Base-by-base conservation (phyloP, 2,888 invertebrate species). In the Baccha elongata region DNA sequence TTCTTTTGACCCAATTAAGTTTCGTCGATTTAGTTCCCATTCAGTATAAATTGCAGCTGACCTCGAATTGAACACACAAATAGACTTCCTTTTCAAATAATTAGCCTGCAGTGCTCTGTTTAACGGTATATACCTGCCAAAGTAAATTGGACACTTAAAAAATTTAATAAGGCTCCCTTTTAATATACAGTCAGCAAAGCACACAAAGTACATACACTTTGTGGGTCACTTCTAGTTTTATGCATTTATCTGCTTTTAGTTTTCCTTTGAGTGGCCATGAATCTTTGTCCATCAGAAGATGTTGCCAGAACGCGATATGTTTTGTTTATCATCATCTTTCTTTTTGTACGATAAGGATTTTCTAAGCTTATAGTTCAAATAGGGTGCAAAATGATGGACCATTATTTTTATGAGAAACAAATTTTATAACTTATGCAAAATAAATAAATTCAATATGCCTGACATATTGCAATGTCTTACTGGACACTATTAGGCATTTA, bases 111-210 rank as follows among this genome's bases (percentile, higher is more conserved):
- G 15, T 58, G 23, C 15, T 40, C 58, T 40, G 58, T 40, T 58
- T 21, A 40, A 21, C 23, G 15, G 10, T 55, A 55, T 23, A 58
- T 8, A 26, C 13, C 40, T 55, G 58, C 32, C 64, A 50, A 65
- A 55, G 50, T 71, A 78, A 78, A 71, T 35, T 76, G 46, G 37
- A 65, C 42, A 65, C 76, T 64, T 64, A 71, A 78, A 71, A 58
- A 71, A 71, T 78, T 71, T 64, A 78, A 78, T 71, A 55, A 78
- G 76, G 55, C 37, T 42, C 26, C 4, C 53, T 52, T 40, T 35
- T 23, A 55, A 55, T 13, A 55, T 37, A 40, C 21, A 58, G 40
- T 58, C 58, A 58, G 58, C 58, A 58, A 21, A 65, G 23, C 21
- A 37, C 55, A 65, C 58, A 74, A 58, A 74, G 8, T 67, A 42